Evolutionary conservation across 2,888 invertebrate species (phyloP).

Genomic region (Acronicta leporina): DNA sequence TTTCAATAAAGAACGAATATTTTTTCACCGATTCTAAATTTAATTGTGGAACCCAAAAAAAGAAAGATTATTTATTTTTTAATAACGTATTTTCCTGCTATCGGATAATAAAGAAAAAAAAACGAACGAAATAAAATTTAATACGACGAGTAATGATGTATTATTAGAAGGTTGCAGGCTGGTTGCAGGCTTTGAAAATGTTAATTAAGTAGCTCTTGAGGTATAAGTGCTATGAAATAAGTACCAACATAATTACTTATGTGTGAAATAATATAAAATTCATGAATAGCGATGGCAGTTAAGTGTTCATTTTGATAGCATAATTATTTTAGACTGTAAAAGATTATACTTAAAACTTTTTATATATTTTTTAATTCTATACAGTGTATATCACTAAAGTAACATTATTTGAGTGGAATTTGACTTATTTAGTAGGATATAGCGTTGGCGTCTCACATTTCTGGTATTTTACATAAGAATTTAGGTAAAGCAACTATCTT

Average conservation of each 20-base stretch:
- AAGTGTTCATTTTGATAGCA: not conserved
- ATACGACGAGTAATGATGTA: not conserved
- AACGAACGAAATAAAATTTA: conserved; percentile 1
- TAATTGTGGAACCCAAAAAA: not conserved
- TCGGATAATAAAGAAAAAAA: conserved; percentile 2
- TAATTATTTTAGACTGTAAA: conserved; percentile 14
- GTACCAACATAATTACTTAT: conserved; percentile 2
- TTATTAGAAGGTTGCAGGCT: conserved; percentile 12
- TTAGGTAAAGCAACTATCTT: not conserved
- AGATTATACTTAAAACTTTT: too few species aligned
- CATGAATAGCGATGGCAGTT: conserved; percentile 1
- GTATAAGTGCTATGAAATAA: conserved; percentile 8
- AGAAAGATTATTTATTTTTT: too few species aligned
- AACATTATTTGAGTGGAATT: too few species aligned
- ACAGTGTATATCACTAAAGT: too few species aligned
- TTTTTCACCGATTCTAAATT: not conserved
- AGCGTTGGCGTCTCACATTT: not conserved
- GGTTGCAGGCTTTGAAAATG: conserved; percentile 2
- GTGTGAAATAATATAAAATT: conserved; percentile 19
- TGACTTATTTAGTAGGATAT: not conserved
- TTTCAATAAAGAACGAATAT: not conserved
- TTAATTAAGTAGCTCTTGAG: conserved; percentile 11
- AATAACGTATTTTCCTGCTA: not conserved
- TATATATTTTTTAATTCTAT: conserved; percentile 2
- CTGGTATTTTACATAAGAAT: conserved; percentile 15